Base-by-base conservation (phyloP, 1,140 invertebrate genomes). In the Zaprionus inermis region DNA sequence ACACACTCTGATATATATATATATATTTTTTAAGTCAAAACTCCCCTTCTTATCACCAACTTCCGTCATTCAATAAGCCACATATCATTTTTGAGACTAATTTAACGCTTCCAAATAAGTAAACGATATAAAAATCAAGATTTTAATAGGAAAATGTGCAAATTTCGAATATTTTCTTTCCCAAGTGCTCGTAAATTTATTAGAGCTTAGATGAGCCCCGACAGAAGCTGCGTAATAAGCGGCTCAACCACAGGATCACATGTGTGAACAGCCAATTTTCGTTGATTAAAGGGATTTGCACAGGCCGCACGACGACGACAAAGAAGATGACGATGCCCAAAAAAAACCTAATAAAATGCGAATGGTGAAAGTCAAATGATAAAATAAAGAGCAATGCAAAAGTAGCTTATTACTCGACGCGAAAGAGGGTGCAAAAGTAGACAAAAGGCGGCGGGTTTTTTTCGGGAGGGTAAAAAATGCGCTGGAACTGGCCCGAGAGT, bases 371-470 rank as follows among this genome's bases (percentile, higher is more conserved):
- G 72, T 75, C 69, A 86, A 88, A 88, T 88, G 83, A 83, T 88
- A 89, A 89, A 78, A 86, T 83, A 85, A 84, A 81, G 81, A 84
- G 81, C 81, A 84, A 74, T 78, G 78, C 78, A 80, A 80, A 85
- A 84, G 81, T 79, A 84, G 81, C 80, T 83, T 83, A 76, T 83
- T 83, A 83, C 80, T 59, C 57, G 22, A 28, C 10, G 30, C 68
- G 30, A 41, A 68, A 32, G 81, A 85, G 81, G 81, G 81, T 84
- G 78, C 72, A 65, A 71, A 44, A 44, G 65, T 63, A 68, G 73
- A 60, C 75, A 61, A 68, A 72, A 57, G 51, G 79, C 64, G 7
- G 7, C 60, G 49, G 20, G 28, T 34, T 10, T 16, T 52, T 58
- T 54, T 36, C n/a, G 16, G 60, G 61, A 46, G 78, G 81, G 79